A percentile compares a stretch with the other conserved stretches of the same genome.
phyloP scores from a whole-genome alignment of 2,797 vertebrate species.

The Epinephelus coioides region DNA sequence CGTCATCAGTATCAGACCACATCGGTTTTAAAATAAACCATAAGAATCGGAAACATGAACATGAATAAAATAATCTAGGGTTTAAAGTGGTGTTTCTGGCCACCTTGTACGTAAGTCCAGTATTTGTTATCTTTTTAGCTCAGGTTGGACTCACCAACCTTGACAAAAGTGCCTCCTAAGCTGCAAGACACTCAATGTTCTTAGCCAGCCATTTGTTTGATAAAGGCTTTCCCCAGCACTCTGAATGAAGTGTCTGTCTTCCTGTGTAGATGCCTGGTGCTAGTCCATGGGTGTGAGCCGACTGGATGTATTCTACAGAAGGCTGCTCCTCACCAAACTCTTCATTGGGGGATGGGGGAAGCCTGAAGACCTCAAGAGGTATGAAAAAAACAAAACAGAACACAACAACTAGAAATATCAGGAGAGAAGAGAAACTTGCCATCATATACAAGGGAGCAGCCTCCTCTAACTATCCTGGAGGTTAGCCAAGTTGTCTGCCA shows the following conservation, averaged over 20 bases:
- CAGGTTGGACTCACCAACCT: background rate
- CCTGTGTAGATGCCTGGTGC: slow-evolving; percentile 83
- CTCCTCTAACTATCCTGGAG: too few relatives aligned
- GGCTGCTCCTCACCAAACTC: slow-evolving; percentile 96
- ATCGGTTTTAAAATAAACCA: too few relatives aligned
- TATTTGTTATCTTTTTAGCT: background rate
- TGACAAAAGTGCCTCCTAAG: background rate
- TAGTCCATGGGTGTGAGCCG: slow-evolving; percentile 95
- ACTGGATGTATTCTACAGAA: slow-evolving; percentile 95
- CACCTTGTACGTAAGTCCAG: background rate
- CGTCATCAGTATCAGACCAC: too few relatives aligned
- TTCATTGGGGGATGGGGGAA: slow-evolving; percentile 99
- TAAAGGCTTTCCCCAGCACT: background rate
- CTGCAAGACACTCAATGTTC: background rate
- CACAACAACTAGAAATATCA: background rate
- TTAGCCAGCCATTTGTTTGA: background rate
- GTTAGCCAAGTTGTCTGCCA: too few relatives aligned
- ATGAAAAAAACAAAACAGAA: background rate
- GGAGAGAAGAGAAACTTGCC: background rate
- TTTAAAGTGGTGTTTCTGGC: background rate
- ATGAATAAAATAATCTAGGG: background rate
- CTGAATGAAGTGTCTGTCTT: slow-evolving; percentile 2
- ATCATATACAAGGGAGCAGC: background rate
- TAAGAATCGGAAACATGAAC: too few relatives aligned
- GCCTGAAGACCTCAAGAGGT: slow-evolving; percentile 97